phyloP scores from a whole-genome alignment of 1,140 invertebrate species.

The Nixonia krombeini region DNA sequence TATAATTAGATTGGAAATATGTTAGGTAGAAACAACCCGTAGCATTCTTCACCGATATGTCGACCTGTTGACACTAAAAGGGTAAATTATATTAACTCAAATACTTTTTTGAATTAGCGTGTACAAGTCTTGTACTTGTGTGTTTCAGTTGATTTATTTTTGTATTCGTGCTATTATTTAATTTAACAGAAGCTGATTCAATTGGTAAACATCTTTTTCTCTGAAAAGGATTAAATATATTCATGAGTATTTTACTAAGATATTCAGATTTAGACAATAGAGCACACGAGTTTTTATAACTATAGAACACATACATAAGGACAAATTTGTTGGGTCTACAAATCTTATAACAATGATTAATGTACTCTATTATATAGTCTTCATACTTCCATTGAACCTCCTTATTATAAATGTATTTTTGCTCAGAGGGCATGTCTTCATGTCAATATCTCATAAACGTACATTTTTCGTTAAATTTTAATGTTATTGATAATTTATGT shows the following conservation, averaged over 20 bases:
- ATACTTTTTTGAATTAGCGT: neutral
- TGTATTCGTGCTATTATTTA: too few relatives aligned
- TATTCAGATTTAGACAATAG: conserved; percentile 21
- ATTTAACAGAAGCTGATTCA: neutral
- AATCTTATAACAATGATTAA: conserved; percentile 34
- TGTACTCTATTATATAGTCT: conserved; percentile 26
- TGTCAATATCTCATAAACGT: conserved; percentile 26
- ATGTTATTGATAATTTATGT: conserved; percentile 22
- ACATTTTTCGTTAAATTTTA: conserved; percentile 15
- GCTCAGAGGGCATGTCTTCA: conserved; percentile 32
- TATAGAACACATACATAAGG: conserved; percentile 7
- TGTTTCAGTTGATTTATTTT: conserved; percentile 5
- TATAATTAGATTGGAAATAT: too few relatives aligned
- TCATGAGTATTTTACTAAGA: conserved; percentile 24
- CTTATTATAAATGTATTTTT: conserved; percentile 37
- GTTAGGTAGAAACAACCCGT: too few relatives aligned
- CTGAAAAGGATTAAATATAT: conserved; percentile 45
- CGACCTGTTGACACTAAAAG: too few relatives aligned
- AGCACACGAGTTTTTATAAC: conserved; percentile 32
- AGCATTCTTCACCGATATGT: too few relatives aligned
- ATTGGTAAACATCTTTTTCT: conserved; percentile 3
- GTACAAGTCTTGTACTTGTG: neutral
- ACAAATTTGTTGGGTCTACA: conserved; percentile 17
- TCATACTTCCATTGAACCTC: conserved; percentile 36
- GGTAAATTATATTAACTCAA: too few relatives aligned